Percentiles rank a stretch among this genome's conserved stretches.
These are phyloP conservation scores for Timema podura DNA, from an alignment of 2,888 invertebrate species.

Conservation along the genomic window DNA sequence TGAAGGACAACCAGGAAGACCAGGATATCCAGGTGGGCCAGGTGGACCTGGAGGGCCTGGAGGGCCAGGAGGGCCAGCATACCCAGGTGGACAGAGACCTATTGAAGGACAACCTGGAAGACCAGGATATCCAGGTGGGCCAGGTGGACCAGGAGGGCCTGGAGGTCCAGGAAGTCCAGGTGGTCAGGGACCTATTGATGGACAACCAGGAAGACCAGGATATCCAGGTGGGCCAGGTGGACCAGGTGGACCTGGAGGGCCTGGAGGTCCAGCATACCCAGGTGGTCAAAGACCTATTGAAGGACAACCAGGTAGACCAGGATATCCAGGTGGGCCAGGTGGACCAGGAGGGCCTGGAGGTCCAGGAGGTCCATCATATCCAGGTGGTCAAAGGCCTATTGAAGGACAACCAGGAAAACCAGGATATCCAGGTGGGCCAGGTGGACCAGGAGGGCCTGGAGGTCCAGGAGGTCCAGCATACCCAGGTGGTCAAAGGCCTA, in stretches of 20 bases:
- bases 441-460: conserved; percentile 40
- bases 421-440: conserved; percentile 28
- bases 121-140: conserved; percentile 26
- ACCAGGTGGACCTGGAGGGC: conserved; percentile 33
- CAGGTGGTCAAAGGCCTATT: conserved; percentile 26
- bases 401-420: conserved; percentile 19
- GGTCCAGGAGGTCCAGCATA: conserved; percentile 32
- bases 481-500: conserved; percentile 35
- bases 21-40: conserved; percentile 24
- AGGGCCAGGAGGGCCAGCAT: conserved; percentile 37
- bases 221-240: conserved; percentile 36
- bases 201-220: conserved; percentile 38
- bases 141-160: conserved; percentile 25
- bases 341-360: conserved; percentile 33
- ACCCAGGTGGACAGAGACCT: conserved; percentile 25
- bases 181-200: conserved; percentile 37
- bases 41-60: conserved; percentile 35
- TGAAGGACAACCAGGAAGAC: conserved; percentile 14
- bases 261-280: conserved; percentile 41
- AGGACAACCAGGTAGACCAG: conserved; percentile 35
- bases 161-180: conserved; percentile 34
- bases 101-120: conserved; percentile 38
- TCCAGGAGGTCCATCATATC: conserved; percentile 30
- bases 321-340: conserved; percentile 36
- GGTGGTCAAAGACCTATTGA: conserved; percentile 38